Base-by-base conservation (phyloP, 2,888 invertebrate genomes). In the Tetheella fluctuosa region DNA sequence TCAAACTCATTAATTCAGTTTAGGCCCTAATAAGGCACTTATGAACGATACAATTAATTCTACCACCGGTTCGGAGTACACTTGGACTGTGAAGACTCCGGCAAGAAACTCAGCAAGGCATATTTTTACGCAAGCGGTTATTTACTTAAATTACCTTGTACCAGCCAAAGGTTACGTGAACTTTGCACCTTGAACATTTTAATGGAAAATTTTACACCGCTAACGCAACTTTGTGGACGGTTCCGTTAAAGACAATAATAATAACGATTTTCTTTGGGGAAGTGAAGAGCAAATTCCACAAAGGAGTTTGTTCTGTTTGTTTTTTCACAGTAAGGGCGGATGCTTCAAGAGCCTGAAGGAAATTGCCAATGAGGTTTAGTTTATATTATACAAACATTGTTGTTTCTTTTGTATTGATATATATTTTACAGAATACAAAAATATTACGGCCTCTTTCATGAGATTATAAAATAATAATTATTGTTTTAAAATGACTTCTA, bases 281-380 rank as follows among this genome's bases (percentile, higher is more conserved):
- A 72, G 60, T 77, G 68, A 68, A 70, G 69, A 74, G 63, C 57
- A 71, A 74, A 76, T 74, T 77, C 71, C 63, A 73, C 76, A 79
- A 77, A 75, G 70, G 69, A 64, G 64, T 70, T 65, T 58, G 60
- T 65, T 71, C 53, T 68, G 70, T 73, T 79, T 79, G 70, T 76
- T 81, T 78, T 77, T 75, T 69, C 71, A 61, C 61, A 64, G 60
- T 63, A 59, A 68, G 58, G 58, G 64, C 68, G 72, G 73, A 74
- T 72, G 71, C 68, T 65, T 71, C 72, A 67, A 73, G 62, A 71
- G 67, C 68, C 77, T 65, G 42, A 60, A 73, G 72, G 70, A 78
- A 77, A 76, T 79, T 74, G 70, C 62, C 73, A 77, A 76, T 73
- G 73, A 73, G 65, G 76, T 76, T 71, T 72, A 78, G 67, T 73